Conservation (phyloP, 2,888 invertebrate genomes). For the Oithona nana region DNA sequence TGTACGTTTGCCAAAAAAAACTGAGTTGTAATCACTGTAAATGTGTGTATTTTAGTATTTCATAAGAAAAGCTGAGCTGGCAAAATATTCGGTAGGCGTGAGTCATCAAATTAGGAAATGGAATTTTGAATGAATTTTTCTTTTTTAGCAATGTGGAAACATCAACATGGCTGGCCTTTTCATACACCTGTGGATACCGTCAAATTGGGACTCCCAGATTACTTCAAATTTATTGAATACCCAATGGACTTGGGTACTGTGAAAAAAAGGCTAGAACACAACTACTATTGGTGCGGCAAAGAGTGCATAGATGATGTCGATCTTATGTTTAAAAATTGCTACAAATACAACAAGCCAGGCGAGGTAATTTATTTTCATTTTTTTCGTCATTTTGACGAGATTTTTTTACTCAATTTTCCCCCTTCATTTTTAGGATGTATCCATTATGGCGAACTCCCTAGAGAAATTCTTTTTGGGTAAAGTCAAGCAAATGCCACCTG, state of each 20-base stretch:
- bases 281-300: slow-evolving; percentile 80
- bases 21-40: no score
- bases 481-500: slow-evolving; percentile 84
- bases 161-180: slow-evolving; percentile 97
- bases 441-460: slow-evolving; percentile 87
- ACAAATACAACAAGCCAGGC: slow-evolving; percentile 91
- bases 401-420: no score
- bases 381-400: no score
- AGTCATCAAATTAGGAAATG: no score
- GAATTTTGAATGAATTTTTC: no score
- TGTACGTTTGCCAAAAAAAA: no score
- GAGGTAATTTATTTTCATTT: no score
- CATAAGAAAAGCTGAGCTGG: no score
- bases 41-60: no score
- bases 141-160: slow-evolving; percentile 56
- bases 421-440: slow-evolving; percentile 48
- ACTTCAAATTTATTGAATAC: slow-evolving; percentile 87
- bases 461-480: slow-evolving; percentile 77
- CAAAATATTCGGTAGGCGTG: no score
- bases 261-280: slow-evolving; percentile 81
- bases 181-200: slow-evolving; percentile 91
- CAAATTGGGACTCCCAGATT: slow-evolving; percentile 86
- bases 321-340: slow-evolving; percentile 94
- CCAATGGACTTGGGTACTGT: slow-evolving; percentile 97
- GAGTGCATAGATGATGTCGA: slow-evolving; percentile 95